A percentile compares a stretch with the other conserved stretches of the same genome.
Evolutionary conservation across 2,113 vertebrate species (phyloP).

Genomic region (Nesospiza acunhae): DNA sequence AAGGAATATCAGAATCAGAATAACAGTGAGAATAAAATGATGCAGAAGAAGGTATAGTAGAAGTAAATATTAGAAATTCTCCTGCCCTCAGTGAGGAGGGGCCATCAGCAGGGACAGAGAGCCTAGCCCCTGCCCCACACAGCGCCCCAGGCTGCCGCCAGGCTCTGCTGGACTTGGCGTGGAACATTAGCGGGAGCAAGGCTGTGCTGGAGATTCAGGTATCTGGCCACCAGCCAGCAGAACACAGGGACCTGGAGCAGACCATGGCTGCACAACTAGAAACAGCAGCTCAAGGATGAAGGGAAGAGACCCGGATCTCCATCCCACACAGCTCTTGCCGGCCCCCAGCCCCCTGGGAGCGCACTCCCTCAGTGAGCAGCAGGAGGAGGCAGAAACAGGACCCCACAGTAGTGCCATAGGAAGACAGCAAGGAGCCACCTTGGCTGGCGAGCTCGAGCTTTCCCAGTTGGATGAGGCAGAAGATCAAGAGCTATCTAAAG

Average conservation of each 20-base stretch:
- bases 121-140: neutral
- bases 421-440: rapidly evolving
- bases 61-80: neutral
- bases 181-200: neutral
- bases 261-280: neutral
- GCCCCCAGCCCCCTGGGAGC: neutral
- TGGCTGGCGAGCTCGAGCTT: neutral
- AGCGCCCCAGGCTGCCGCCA: neutral
- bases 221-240: neutral
- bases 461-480: neutral
- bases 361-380: neutral
- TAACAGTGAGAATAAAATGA: neutral
- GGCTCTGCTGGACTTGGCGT: neutral
- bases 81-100: neutral
- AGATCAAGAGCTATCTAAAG: neutral
- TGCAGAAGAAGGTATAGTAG: neutral
- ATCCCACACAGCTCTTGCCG: rapidly evolving
- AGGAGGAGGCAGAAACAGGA: neutral
- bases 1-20: neutral
- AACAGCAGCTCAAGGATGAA: neutral
- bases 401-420: neutral
- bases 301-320: rapidly evolving
- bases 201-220: neutral
- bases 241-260: neutral
- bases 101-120: neutral